Evolutionary conservation across 2,797 vertebrate genomes (phyloP).

Genomic region (Potorous gilbertii): DNA sequence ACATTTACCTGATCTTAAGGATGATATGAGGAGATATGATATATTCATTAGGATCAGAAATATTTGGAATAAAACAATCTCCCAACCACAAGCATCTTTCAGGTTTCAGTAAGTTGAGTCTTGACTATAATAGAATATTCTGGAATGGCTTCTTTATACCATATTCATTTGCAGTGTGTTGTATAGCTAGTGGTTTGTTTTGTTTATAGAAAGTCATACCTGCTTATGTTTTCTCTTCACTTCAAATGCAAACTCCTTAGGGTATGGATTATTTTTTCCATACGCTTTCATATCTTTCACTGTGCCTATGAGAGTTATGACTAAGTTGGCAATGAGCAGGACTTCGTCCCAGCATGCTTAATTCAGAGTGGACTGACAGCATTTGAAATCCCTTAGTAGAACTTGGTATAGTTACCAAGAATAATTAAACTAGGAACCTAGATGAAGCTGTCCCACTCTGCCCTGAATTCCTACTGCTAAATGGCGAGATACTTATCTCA

Average conservation of each 20-base stretch:
- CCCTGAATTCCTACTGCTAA: background rate
- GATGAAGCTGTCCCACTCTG: background rate
- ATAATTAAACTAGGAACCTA: background rate
- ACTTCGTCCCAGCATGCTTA: background rate
- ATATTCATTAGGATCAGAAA: conserved; percentile 11
- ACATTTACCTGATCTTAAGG: background rate
- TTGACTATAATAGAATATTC: background rate
- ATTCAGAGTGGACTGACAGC: background rate
- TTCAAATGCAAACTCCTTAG: background rate
- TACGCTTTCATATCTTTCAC: background rate
- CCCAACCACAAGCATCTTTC: background rate
- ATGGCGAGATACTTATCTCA: background rate
- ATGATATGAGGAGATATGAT: background rate
- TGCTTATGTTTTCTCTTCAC: background rate
- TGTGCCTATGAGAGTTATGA: background rate
- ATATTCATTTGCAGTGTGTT: background rate
- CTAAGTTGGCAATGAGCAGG: background rate
- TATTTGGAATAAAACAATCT: background rate
- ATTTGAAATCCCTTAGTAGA: background rate
- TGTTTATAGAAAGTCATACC: background rate
- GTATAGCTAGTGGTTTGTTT: background rate
- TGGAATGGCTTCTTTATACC: background rate
- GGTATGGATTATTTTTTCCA: background rate
- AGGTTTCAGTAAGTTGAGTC: background rate
- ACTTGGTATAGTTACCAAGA: background rate